phyloP scores from a whole-genome alignment of 2,797 vertebrate species.

The Diplodus puntazzo region DNA sequence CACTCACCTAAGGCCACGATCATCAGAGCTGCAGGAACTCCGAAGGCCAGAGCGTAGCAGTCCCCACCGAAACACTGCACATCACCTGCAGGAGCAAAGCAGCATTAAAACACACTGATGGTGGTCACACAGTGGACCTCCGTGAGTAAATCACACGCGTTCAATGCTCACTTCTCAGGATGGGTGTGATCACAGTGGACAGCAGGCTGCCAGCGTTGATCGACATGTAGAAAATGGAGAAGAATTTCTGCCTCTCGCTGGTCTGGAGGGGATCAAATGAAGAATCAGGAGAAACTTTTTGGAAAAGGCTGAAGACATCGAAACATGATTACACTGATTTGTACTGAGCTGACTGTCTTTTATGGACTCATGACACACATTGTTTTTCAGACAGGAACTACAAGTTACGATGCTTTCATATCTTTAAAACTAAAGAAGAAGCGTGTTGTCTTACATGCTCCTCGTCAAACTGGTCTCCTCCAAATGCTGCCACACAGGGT shows the following conservation, averaged over 20 bases:
- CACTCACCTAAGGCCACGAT: conserved; percentile 91
- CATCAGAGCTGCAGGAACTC: conserved; percentile 95
- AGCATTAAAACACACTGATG: not conserved
- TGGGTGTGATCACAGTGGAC: conserved; percentile 94
- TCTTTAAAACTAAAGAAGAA: not conserved
- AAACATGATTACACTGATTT: not conserved
- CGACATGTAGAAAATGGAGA: conserved; percentile 98
- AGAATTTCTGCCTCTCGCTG: conserved; percentile 93
- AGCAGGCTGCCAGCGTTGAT: conserved; percentile 97
- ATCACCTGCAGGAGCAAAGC: conserved; percentile 84
- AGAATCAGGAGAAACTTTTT: not conserved
- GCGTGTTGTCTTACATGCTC: conserved; percentile 87
- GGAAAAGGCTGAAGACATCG: not conserved
- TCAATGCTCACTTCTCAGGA: conserved; percentile 90
- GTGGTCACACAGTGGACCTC: not conserved
- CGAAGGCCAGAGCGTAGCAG: conserved; percentile 96
- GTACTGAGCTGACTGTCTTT: not conserved
- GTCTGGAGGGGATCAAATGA: conserved; percentile 73
- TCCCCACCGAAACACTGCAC: conserved; percentile 95
- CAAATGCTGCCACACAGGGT: conserved; percentile 97
- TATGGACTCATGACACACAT: not conserved
- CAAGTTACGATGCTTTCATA: no score
- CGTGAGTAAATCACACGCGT: rapidly evolving
- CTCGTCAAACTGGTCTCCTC: conserved; percentile 97
- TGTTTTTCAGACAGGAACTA: not conserved